phyloP scores from a whole-genome alignment of 2,113 vertebrate species.

The Hippoglossus stenolepis region DNA sequence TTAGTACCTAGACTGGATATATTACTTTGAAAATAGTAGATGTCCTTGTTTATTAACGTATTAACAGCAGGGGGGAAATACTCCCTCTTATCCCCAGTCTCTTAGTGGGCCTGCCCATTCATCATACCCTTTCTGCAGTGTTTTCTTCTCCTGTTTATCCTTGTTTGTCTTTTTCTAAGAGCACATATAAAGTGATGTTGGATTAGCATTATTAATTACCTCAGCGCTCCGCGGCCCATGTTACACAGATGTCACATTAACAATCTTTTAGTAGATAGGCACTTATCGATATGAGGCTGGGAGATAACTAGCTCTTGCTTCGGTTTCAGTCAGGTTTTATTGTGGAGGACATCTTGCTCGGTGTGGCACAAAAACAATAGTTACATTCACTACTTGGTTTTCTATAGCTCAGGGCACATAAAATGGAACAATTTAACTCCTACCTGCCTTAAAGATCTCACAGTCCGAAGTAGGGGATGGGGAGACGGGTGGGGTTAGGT shows the following conservation, averaged over 20 bases:
- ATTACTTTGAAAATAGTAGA: constrained; percentile 75
- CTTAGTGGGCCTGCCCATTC: constrained; percentile 63
- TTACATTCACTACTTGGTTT: too few species aligned
- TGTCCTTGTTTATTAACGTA: constrained; percentile 82
- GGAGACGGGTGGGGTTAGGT: too few species aligned
- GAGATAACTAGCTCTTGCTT: constrained; percentile 25
- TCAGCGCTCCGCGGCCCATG: constrained; percentile 23
- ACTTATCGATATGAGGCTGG: constrained; percentile 1
- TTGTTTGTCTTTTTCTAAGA: constrained; percentile 74
- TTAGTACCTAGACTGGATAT: constrained; percentile 79
- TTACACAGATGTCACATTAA: constrained; percentile 46
- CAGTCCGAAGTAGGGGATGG: too few species aligned
- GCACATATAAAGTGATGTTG: constrained; percentile 67
- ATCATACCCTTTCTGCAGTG: constrained; percentile 61
- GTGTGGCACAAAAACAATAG: too few species aligned
- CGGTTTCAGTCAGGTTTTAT: constrained; percentile 42
- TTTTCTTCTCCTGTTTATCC: constrained; percentile 60
- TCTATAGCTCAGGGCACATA: too few species aligned
- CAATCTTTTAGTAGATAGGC: constrained; percentile 40
- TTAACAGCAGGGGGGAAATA: constrained; percentile 68
- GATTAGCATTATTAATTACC: constrained; percentile 76
- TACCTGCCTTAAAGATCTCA: too few species aligned
- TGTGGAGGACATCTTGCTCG: too few species aligned
- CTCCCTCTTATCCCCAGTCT: constrained; percentile 69
- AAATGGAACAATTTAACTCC: too few species aligned